phyloP scores from a whole-genome alignment of 2,888 invertebrate genomes.

The Drosophila phalerata region DNA sequence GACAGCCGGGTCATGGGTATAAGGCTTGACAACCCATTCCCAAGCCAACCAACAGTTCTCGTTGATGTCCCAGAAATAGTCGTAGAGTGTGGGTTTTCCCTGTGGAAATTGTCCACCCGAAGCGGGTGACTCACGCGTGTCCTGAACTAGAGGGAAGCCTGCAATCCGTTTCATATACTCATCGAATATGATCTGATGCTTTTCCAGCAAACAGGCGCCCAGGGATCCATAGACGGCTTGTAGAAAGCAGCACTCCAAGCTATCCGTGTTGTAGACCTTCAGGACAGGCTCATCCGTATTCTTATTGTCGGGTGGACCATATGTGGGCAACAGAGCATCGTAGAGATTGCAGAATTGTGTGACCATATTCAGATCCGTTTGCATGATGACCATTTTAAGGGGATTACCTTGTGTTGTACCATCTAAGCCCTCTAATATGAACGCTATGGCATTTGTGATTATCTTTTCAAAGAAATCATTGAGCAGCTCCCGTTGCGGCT shows the following conservation, averaged over 20 bases:
- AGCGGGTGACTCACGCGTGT: constrained; percentile 88
- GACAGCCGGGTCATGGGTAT: constrained; percentile 89
- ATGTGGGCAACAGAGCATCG: constrained; percentile 88
- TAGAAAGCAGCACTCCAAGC: constrained; percentile 91
- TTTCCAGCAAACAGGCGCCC: constrained; percentile 91
- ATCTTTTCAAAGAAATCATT: constrained; percentile 91
- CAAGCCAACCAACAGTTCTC: constrained; percentile 93
- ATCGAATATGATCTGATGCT: constrained; percentile 91
- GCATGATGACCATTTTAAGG: constrained; percentile 92
- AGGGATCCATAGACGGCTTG: constrained; percentile 93
- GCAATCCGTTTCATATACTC: constrained; percentile 89
- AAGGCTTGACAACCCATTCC: constrained; percentile 92
- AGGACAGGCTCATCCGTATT: constrained; percentile 85
- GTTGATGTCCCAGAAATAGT: constrained; percentile 91
- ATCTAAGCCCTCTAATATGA: constrained; percentile 90
- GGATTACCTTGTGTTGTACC: constrained; percentile 91
- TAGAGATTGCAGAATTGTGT: constrained; percentile 93
- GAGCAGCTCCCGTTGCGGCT: constrained; percentile 86
- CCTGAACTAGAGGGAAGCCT: constrained; percentile 90
- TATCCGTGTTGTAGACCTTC: constrained; percentile 86
- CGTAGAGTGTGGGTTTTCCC: constrained; percentile 90
- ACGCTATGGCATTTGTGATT: constrained; percentile 90
- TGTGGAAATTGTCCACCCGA: constrained; percentile 91
- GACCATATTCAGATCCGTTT: constrained; percentile 95
- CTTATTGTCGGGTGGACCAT: constrained; percentile 84